phyloP scores from a whole-genome alignment of 2,797 vertebrate genomes.

The Amblyopsis hoosieri region DNA sequence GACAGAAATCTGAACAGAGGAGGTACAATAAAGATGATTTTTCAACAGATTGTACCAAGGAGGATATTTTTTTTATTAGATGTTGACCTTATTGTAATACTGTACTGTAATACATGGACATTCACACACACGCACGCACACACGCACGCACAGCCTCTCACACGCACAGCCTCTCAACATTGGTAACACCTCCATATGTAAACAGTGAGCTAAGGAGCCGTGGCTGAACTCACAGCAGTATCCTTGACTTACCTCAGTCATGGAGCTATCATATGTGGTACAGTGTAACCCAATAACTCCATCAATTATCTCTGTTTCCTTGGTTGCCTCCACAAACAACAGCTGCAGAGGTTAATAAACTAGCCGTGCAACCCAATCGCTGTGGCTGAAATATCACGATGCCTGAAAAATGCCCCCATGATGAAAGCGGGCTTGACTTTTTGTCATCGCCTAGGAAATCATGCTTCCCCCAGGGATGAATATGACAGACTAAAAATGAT shows the following conservation, averaged over 20 bases:
- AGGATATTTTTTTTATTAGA: conserved; percentile 44
- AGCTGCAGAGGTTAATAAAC: conserved; percentile 82
- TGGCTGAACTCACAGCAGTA: conserved; percentile 49
- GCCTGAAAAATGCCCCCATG: conserved; percentile 47
- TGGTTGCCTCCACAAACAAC: conserved; percentile 79
- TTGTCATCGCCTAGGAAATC: conserved; percentile 36
- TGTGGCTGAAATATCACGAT: conserved; percentile 54
- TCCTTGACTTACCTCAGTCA: conserved; percentile 56
- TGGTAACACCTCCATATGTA: conserved; percentile 19
- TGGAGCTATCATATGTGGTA: conserved; percentile 53
- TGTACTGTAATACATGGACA: conserved; percentile 11
- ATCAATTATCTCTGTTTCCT: conserved; percentile 82
- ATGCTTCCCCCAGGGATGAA: conserved; percentile 18
- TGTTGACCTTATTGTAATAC: conserved; percentile 44
- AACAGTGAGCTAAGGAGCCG: conserved; percentile 27
- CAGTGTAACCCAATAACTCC: conserved; percentile 77
- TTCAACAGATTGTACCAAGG: conserved; percentile 6
- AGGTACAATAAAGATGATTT: background rate
- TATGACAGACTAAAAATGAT: background rate
- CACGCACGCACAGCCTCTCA: conserved; percentile 24
- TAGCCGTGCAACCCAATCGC: conserved; percentile 56
- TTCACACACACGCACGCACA: background rate
- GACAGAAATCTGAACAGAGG: too few relatives aligned
- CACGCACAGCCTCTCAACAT: conserved; percentile 24
- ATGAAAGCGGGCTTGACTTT: conserved; percentile 54